Percentiles rank a stretch among this genome's conserved stretches.
Conservation (phyloP, 2,797 vertebrate species). For the Lagorchestes hirsutus region DNA sequence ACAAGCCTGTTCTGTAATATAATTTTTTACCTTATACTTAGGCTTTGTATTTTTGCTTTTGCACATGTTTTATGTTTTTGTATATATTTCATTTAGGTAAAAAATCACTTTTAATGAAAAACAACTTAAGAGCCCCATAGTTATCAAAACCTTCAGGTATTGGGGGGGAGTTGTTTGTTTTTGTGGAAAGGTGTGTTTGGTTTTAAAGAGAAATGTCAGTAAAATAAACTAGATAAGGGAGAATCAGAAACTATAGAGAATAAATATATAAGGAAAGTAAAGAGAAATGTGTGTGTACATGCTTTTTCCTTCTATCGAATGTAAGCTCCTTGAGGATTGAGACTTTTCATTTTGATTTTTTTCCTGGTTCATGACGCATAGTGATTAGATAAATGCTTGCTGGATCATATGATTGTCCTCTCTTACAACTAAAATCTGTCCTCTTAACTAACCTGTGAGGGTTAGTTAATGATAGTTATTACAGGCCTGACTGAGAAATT, state of each 20-base stretch:
- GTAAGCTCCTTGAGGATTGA: background rate
- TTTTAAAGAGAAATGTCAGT: background rate
- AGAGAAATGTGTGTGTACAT: background rate
- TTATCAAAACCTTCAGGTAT: background rate
- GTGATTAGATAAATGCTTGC: background rate
- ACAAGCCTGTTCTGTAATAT: too few relatives aligned
- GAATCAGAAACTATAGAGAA: background rate
- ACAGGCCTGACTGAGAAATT: background rate
- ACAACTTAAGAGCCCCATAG: too few relatives aligned
- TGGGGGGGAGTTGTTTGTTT: too few relatives aligned
- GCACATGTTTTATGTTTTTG: too few relatives aligned
- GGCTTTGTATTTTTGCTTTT: background rate
- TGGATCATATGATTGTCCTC: background rate
- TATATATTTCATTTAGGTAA: background rate
- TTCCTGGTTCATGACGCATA: background rate
- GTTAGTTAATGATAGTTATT: background rate
- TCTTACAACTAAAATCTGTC: background rate
- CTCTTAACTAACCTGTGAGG: background rate
- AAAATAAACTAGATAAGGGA: background rate
- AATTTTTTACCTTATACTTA: background rate
- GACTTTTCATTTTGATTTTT: background rate
- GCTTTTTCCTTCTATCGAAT: background rate
- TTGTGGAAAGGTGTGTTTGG: background rate
- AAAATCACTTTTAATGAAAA: background rate
- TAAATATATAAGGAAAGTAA: background rate